These are phyloP conservation scores for Cydia pomonella DNA, from an alignment of 1,140 invertebrate genomes.

Conservation along the genomic window DNA sequence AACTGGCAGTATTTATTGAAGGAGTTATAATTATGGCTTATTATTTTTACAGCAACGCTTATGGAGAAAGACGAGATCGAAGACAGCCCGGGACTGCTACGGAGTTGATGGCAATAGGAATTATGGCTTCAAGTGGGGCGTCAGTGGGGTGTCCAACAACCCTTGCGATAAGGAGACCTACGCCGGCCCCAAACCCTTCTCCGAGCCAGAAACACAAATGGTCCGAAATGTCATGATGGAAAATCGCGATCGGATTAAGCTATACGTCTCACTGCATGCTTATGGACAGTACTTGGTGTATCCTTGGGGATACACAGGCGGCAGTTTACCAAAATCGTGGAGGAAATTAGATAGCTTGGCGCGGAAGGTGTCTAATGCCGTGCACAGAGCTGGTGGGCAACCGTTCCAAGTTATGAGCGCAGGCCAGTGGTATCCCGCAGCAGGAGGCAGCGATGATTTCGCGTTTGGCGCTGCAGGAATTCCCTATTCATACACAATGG, in stretches of 20 bases:
- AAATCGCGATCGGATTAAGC: constrained; percentile 79
- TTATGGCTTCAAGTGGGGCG: constrained; percentile 85
- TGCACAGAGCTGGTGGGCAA: constrained; percentile 67
- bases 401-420: constrained; percentile 80
- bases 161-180: constrained; percentile 87
- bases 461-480: constrained; percentile 83
- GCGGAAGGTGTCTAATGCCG: constrained; percentile 61
- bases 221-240: constrained; percentile 82
- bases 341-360: constrained; percentile 60
- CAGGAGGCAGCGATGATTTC: constrained; percentile 87
- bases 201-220: constrained; percentile 87
- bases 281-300: constrained; percentile 84
- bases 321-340: constrained; percentile 61
- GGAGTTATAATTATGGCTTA: background rate
- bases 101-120: constrained; percentile 86
- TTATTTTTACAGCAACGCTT: constrained; percentile 75
- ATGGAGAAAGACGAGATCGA: constrained; percentile 83
- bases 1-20: no score
- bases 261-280: constrained; percentile 87
- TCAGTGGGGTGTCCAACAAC: constrained; percentile 83
- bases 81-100: constrained; percentile 69
- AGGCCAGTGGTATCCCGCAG: constrained; percentile 82
- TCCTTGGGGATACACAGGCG: constrained; percentile 82
- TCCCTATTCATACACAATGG: constrained; percentile 86
- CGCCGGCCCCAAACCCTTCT: constrained; percentile 86